Evolutionary conservation across 2,113 vertebrate species (phyloP), one percentile per base, ranked within the genome.

Genomic region (Nyctibius bracteatus): DNA sequence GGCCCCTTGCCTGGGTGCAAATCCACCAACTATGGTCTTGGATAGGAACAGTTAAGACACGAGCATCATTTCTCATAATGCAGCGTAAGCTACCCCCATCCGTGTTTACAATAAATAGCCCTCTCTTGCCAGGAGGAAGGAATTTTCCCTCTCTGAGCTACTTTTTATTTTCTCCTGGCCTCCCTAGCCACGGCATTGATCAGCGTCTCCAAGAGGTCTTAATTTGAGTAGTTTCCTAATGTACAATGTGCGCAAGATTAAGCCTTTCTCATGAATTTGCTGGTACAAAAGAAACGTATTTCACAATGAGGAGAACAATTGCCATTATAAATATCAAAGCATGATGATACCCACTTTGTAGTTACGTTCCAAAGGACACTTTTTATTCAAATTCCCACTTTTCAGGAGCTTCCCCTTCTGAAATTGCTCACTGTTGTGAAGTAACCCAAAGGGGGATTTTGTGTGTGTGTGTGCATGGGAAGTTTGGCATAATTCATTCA

Each of bases 361-460:
- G 68, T 89, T 93, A 31, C 1, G 0, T 71, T 95, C 81, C 83
- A 89, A 75, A 92, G 59, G 55, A 81, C 14, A 17, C 9, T 85
- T 92, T 66, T 92, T n/a, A 87, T 89, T 93, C 57, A 81, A 89
- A 91, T 74, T 90, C 72, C 41, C 57, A 81, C 73, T 91, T 94
- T 87, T 89, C 73, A 72, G 77, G 70, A 94, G 83, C 91, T 95
- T 65, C 52, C 31, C 6, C 62, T 73, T 86, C 85, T 73, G 81
- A 85, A 95, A 58, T 91, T 80, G 85, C 74, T 90, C 7, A 0
- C 65, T 92, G 84, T 61, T 83, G 35, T 90, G 72, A 37, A 94
- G 66, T 49, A 94, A 84, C 81, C 91, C 70, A 95, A 94, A 95
- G 81, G 73, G 52, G 66, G 27, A 57, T 68, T 82, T 14, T 54